These are phyloP conservation scores for Brenthis hecate DNA, from an alignment of 2,888 invertebrate species.

Conservation along the genomic window DNA sequence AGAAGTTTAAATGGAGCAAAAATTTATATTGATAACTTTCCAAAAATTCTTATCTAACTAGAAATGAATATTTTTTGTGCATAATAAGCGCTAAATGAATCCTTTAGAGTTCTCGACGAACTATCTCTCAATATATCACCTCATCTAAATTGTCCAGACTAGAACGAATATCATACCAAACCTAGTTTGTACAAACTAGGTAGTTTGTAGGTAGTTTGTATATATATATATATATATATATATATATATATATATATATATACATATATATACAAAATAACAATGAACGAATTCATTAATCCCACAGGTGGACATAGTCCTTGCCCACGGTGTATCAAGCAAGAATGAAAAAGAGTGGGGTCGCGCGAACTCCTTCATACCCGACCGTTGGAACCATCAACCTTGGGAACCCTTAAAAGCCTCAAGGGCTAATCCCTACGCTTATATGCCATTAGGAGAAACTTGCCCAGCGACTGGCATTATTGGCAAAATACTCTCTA, in stretches of 20 bases:
- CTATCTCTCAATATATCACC: too few species aligned
- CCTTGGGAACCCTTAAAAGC: conserved; percentile 64
- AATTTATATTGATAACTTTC: not conserved
- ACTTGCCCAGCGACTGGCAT: conserved; percentile 65
- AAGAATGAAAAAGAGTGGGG: conserved; percentile 70
- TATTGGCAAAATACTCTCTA: conserved; percentile 59
- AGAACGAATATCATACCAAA: too few species aligned
- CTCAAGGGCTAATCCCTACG: conserved; percentile 61
- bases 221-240: too few species aligned
- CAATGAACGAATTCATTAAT: not conserved
- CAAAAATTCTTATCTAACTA: too few species aligned
- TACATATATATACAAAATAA: too few species aligned
- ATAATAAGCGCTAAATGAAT: too few species aligned
- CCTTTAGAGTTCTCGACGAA: too few species aligned
- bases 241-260: too few species aligned
- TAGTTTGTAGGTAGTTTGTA: too few species aligned
- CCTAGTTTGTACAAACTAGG: too few species aligned
- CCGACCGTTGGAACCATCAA: conserved; percentile 69
- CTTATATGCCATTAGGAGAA: conserved; percentile 69
- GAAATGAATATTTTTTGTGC: too few species aligned
- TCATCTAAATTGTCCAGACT: too few species aligned
- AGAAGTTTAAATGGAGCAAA: not conserved
- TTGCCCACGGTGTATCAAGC: conserved; percentile 70
- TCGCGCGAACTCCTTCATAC: conserved; percentile 67
- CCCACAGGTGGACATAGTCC: conserved; percentile 70